Percentiles rank a stretch among this genome's conserved stretches.
Evolutionary conservation across 2,797 vertebrate genomes (phyloP).

Genomic region (Thamnophis elegans): DNA sequence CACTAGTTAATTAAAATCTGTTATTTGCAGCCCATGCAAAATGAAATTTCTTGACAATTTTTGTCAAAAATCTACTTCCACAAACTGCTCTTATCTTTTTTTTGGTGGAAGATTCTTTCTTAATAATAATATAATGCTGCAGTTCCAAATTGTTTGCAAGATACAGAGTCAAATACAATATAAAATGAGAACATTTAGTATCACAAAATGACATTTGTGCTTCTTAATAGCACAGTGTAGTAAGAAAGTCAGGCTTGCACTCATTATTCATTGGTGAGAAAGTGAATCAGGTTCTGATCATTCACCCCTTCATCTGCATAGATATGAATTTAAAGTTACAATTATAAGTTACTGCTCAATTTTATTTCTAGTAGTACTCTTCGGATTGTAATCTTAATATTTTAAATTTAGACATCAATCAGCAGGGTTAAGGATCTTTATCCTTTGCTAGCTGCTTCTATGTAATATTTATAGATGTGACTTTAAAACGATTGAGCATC

Average conservation of each 20-base stretch:
- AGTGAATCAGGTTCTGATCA: not conserved
- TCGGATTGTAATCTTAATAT: not conserved
- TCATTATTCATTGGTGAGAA: constrained; percentile 18
- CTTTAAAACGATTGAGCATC: constrained; percentile 15
- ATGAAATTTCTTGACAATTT: not conserved
- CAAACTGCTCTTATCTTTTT: not conserved
- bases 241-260: not conserved
- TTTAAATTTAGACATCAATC: not conserved
- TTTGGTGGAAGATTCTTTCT: not conserved
- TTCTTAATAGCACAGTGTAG: not conserved
- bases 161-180: not conserved
- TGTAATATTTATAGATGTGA: constrained; percentile 28
- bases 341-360: not conserved
- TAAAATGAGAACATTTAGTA: not conserved
- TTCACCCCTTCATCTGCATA: constrained; percentile 3
- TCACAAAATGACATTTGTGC: not conserved
- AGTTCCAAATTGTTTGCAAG: not conserved
- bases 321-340: not conserved
- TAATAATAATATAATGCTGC: not conserved
- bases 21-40: not conserved
- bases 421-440: constrained; percentile 2
- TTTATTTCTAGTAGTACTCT: not conserved
- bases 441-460: constrained; percentile 30
- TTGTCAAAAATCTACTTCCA: not conserved
- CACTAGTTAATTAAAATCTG: not conserved